Evolutionary conservation across 2,113 vertebrate genomes (phyloP).

Genomic region (rat (Rattus norvegicus)): GRCr8 NC_086026.1:8730001-8730500

Average conservation of each 20-base stretch:
- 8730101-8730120: background rate
- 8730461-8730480: background rate
- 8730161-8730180: background rate
- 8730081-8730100: background rate
- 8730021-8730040: background rate
- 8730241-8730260: background rate
- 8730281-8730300: background rate
- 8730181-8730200: background rate
- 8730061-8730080: slow-evolving; percentile 35
- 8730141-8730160: background rate
- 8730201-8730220: background rate
- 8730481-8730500: background rate
- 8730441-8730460: background rate
- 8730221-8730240: background rate
- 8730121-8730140: background rate
- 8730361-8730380: slow-evolving; percentile 1
- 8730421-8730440: background rate
- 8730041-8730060: slow-evolving; percentile 11
- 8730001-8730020: background rate
- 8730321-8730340: background rate
- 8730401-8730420: background rate
- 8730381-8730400: background rate
- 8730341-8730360: background rate
- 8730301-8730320: background rate
- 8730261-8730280: background rate